Evolutionary conservation across 2,888 invertebrate species (phyloP), one percentile per base, ranked within the genome.

Genomic region (Lochmaea crataegi): DNA sequence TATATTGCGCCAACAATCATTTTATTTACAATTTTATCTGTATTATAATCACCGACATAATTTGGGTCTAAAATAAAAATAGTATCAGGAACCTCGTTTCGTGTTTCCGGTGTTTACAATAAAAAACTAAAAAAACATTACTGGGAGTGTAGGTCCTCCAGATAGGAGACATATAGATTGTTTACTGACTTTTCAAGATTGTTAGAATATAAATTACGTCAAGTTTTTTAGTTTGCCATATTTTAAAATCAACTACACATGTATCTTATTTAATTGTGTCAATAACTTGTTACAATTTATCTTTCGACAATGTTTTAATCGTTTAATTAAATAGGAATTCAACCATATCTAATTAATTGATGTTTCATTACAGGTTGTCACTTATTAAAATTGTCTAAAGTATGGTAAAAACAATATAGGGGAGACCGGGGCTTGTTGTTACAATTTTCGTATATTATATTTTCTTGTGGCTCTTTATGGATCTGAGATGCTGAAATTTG

Each of bases 221-320:
- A n/a, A n/a, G n/a, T n/a, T n/a, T n/a, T n/a, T n/a, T n/a, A n/a
- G n/a, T n/a, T n/a, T n/a, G n/a, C n/a, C n/a, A n/a, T n/a, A n/a
- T 63, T 56, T 67, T 68, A 72, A 32, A 63, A 64, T 67, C 67
- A 57, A 66, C 14, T 63, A 41, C 51, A 64, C 67, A 63, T 72
- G 60, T 71, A 64, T 70, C 66, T 70, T 16, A 42, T 67, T 66
- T 16, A 67, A 61, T 67, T 71, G 70, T 16, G 3, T 1, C n/a
- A n/a, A 12, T 4, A 12, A 12, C 45, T 45, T 12, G 11, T 12
- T 45, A 11, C 12, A 45, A 45, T 45, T 45, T 45, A 45, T 45
- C 45, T 45, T 45, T 14, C 11, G 1, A 51, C 16, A n/a, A 16
- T 53, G 5, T 53, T n/a, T n/a, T 51, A 14, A 16, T 53, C 9